Evolutionary conservation across 2,113 vertebrate genomes (phyloP).

Genomic region (Mionectes macconnelli): DNA sequence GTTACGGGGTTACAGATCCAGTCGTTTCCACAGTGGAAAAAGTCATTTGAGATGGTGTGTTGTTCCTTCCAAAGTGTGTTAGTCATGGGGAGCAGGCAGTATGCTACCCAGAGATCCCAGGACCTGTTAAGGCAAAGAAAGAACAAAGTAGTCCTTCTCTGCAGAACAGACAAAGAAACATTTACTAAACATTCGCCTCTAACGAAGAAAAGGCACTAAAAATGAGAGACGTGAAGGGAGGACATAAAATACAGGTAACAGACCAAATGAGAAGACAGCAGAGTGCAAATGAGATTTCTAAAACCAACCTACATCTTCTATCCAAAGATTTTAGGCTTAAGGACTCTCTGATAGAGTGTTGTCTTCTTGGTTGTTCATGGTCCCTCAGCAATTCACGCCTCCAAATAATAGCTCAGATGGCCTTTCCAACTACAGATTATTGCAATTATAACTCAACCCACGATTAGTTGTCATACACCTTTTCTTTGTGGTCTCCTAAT

Average conservation of each 20-base stretch:
- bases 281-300: not conserved
- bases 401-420: not conserved
- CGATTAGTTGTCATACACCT: not conserved
- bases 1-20: conserved; percentile 13
- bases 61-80: conserved; percentile 48
- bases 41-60: conserved; percentile 22
- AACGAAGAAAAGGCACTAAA: not conserved
- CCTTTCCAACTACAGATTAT: not conserved
- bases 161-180: not conserved
- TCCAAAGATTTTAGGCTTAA: not conserved
- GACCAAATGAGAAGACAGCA: not conserved
- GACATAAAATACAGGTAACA: not conserved
- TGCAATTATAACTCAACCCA: not conserved
- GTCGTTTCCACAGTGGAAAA: conserved; percentile 55
- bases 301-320: not conserved
- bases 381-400: not conserved
- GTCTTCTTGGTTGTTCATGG: not conserved
- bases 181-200: not conserved
- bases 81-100: conserved; percentile 28
- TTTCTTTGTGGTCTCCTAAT: not conserved
- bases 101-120: not conserved
- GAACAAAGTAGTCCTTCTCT: conserved; percentile 51
- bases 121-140: not conserved
- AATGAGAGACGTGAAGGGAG: not conserved
- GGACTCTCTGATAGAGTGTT: not conserved